Evolutionary conservation across 2,797 vertebrate genomes (phyloP).

Genomic region (Tiaroga cobitis): DNA sequence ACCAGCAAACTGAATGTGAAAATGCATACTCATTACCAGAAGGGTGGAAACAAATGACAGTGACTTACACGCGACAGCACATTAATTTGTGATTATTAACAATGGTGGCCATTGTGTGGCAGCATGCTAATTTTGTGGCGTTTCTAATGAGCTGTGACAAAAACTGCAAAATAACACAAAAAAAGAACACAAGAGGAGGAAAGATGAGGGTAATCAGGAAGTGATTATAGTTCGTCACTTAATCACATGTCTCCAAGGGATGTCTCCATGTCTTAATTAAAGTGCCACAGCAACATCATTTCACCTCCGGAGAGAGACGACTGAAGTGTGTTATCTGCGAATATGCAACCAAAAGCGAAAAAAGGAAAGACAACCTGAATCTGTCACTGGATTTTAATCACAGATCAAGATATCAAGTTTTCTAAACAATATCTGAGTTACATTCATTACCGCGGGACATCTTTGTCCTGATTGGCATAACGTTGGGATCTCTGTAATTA

Average conservation of each 20-base stretch:
- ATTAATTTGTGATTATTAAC: slow-evolving; percentile 52
- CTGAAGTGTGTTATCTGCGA: neutral
- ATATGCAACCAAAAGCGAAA: neutral
- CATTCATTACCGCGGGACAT: neutral
- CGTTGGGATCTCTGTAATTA: neutral
- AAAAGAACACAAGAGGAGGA: slow-evolving; percentile 58
- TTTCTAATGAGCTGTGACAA: slow-evolving; percentile 70
- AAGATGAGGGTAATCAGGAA: slow-evolving; percentile 64
- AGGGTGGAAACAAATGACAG: slow-evolving; percentile 45
- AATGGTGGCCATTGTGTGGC: slow-evolving; percentile 50
- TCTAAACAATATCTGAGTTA: neutral
- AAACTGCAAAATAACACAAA: slow-evolving; percentile 59
- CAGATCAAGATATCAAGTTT: neutral
- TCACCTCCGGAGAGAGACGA: slow-evolving; percentile 14
- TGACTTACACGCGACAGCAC: slow-evolving; percentile 26
- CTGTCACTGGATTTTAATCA: neutral
- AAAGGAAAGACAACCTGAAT: neutral
- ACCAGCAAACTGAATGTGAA: slow-evolving; percentile 25
- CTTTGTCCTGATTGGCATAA: neutral
- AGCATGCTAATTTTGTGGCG: slow-evolving; percentile 60
- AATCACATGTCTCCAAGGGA: slow-evolving; percentile 60
- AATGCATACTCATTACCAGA: slow-evolving; percentile 33
- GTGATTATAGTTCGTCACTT: slow-evolving; percentile 68
- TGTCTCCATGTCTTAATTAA: slow-evolving; percentile 65
- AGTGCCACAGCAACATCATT: slow-evolving; percentile 54